Base-by-base conservation (phyloP, 2,113 vertebrate genomes). In the Noctilio leporinus region DNA sequence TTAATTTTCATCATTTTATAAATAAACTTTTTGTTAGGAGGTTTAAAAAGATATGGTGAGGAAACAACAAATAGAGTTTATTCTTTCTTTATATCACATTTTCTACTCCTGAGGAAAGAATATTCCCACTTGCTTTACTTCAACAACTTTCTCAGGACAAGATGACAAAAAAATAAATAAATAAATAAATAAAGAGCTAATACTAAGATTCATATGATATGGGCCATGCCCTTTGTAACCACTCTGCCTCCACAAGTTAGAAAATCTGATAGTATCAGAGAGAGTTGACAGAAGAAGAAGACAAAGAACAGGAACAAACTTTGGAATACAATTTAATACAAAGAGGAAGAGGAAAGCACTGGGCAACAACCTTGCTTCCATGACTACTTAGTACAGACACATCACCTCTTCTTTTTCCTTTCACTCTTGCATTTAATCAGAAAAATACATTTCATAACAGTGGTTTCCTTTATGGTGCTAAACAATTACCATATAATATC, bases 381-480 rank as follows among this genome's bases (percentile, higher is more conserved):
- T 1, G 15, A 33, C 49, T 10, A 38, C 59, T 84, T 76, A 38
- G 28, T 16, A n/a, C 43, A 81, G 33, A 70, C 24, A 28, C 9
- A 43, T 69, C 59, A 62, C 59, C 28, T 26, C 20, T 57, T 57
- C 2, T 57, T 14, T 62, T 33, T 62, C 19, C 24, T 81, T 92
- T 95, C 47, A 88, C 24, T 59, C 30, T n/a, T 95, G 4, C 53
- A 76, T 81, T 96, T 92, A 73, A 89, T 47, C 26, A 90, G 30
- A 47, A 40, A 40, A 55, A 67, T 35, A 24, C 57, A 17, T 84
- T 92, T 83, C 70, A 64, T 30, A 94, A 85, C n/a, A 94, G 19
- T 65, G 53, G 70, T 65, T 92, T 78, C n/a, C 51, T 51, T 59
- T 88, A 47, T 78, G 57, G 83, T 72, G 35, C n/a, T 87, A 72